Base-by-base conservation (phyloP, 2,113 vertebrate genomes). In the Podilymbus podiceps region DNA sequence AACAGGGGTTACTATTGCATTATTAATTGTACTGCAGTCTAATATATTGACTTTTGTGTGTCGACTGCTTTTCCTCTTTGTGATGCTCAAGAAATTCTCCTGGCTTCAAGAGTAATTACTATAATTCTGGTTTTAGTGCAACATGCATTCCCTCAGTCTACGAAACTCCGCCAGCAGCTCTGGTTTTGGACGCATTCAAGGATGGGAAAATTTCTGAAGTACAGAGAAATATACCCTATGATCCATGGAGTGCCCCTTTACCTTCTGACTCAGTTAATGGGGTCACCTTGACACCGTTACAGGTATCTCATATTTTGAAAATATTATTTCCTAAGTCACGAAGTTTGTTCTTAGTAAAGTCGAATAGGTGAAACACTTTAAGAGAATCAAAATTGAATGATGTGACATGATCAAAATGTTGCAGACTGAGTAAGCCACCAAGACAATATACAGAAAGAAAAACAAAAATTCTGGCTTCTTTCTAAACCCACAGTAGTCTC, bases 111-210 rank as follows among this genome's bases (percentile, higher is more conserved):
- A 50, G 28, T 96, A 72, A 96, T 56, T 80, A 27, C 38, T 95
- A 9, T 92, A 58, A 52, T 88, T 96, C 85, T 95, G 52, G 97
- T 52, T 96, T 90, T 95, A 99, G 99, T 88, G 98, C 95, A n/a
- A 91, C 98, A 35, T 99, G 99, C 94, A 38, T 99, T 76, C 95
- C 95, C 38, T 98, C 98, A 44, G 94, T 91, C 53, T 98, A 98
- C 6, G 95, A 98, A 91, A 98, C 97, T 63, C 98, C 98, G 25
- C 62, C 97, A 13, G 91, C 92, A 30, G 97, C 99, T 31, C 85
- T 98, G 91, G 64, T 98, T 94, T 96, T 99, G 97, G 97, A 98
- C 53, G 96, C 98, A 3, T 72, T 96, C 4, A 93, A 62, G 33
- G 97, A 98, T 46, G 98, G 98, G 14, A 89, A 79, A 55, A 88